Base-by-base conservation (phyloP, 2,888 invertebrate species). In the Eupithecia subfuscata region DNA sequence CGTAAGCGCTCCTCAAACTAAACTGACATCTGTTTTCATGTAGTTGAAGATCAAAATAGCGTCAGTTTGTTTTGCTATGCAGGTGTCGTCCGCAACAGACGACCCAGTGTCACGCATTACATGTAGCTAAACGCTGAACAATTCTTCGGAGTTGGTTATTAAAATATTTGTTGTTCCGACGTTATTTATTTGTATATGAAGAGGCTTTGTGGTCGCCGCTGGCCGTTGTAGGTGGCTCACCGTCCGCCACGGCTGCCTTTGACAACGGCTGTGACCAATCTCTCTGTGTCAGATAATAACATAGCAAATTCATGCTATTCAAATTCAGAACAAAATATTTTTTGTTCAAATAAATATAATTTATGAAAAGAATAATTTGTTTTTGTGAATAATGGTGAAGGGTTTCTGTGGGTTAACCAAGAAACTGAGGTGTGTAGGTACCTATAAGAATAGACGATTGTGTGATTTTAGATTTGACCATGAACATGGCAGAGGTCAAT, bases 121-220 rank as follows among this genome's bases (percentile, higher is more conserved):
- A 85, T 85, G 80, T 91, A 90, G 90, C 87, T 87, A 88, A 90
- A 88, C 89, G 90, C 90, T 89, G 88, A 91, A 91, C 90, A 91
- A 92, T 93, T 91, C 92, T 90, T 90, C 90, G 86, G 91, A 91
- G 90, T 88, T 92, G 93, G 91, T 94, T 94, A 94, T 93, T 94
- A 94, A 94, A 94, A 94, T 95, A 94, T 95, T 95, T 94, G 95
- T 94, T 93, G 93, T 94, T 92, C 90, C 86, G 89, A 87, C 86
- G 88, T 93, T 93, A 94, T 94, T 94, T 94, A 94, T 94, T 94
- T 93, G 94, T 94, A 92, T 91, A 91, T 87, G 90, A 84, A 82
- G 86, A 87, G 87, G 86, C 87, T 93, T 94, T 93, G 78, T 80
- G 82, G 90, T 92, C 93, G 92, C 87, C 92, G 83, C 85, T 83